Percentiles rank a stretch among this genome's conserved stretches.
These are phyloP conservation scores for Drosophila neonasuta DNA, from an alignment of 2,888 invertebrate species.

Conservation along the genomic window DNA sequence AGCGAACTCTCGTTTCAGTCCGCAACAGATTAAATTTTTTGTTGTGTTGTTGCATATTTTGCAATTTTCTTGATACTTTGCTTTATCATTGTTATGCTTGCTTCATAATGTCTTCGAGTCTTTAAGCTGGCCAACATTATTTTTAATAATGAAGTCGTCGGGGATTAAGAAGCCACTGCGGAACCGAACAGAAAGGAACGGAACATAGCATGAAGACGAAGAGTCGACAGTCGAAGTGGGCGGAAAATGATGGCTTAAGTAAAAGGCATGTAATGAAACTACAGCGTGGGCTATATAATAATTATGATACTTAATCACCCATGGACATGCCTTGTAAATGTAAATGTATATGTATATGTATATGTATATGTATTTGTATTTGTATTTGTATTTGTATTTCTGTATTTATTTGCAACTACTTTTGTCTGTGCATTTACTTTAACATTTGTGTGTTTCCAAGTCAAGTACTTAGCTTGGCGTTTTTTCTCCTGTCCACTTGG, in stretches of 20 bases:
- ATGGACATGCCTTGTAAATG: conserved; percentile 19
- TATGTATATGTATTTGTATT: not conserved
- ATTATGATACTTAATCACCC: conserved; percentile 63
- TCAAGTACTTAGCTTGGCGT: conserved; percentile 6
- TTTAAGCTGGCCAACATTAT: conserved; percentile 32
- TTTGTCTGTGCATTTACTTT: conserved; percentile 8
- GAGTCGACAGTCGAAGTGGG: not conserved
- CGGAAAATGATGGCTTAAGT: conserved; percentile 30
- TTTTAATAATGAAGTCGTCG: conserved; percentile 21
- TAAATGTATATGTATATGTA: not conserved
- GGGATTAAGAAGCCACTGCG: conserved; percentile 12
- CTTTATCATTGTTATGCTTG: conserved; percentile 2
- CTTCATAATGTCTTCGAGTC: conserved; percentile 1
- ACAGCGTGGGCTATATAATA: conserved; percentile 56
- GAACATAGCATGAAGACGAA: too few species aligned
- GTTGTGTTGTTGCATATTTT: not conserved
- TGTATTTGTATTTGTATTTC: not conserved
- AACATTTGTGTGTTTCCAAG: conserved; percentile 17
- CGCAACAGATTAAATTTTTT: not conserved
- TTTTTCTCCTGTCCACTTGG: conserved; percentile 6
- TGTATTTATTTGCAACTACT: not conserved
- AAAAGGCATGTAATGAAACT: conserved; percentile 33
- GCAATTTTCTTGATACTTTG: conserved; percentile 5
- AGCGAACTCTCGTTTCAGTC: not conserved
- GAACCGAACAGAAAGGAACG: not conserved